phyloP scores from a whole-genome alignment of 2,797 vertebrate species.

The Diceros bicornis region DNA sequence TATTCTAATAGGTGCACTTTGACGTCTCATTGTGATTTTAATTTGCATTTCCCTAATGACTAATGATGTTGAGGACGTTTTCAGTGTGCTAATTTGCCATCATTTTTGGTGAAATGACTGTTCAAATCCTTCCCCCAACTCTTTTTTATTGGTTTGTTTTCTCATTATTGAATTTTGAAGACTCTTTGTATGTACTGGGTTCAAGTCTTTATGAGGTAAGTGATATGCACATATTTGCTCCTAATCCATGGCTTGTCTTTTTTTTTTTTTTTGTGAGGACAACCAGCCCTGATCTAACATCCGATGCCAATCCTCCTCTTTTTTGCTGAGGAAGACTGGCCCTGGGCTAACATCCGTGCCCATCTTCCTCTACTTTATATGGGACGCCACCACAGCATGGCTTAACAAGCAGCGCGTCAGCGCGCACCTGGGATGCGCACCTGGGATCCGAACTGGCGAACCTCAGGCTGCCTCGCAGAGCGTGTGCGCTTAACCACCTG shows the following conservation, averaged over 20 bases:
- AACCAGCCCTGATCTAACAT: no score
- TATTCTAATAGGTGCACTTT: neutral
- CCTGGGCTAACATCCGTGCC: no score
- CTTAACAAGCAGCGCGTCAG: no score
- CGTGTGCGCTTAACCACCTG: no score
- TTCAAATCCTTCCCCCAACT: neutral
- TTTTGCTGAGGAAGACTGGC: no score
- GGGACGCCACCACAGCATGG: no score
- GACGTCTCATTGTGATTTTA: neutral
- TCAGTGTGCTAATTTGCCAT: neutral
- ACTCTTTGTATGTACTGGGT: neutral
- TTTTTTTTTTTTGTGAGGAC: no score
- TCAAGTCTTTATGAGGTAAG: neutral
- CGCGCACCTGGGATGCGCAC: no score
- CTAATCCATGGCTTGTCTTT: neutral
- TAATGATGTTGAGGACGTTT: neutral
- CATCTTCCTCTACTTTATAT: no score
- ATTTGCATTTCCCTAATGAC: neutral
- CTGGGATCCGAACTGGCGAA: no score
- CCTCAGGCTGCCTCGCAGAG: no score
- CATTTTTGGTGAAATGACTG: neutral
- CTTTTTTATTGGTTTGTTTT: neutral
- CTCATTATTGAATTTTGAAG: neutral
- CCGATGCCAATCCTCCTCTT: no score
- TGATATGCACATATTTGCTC: neutral